Evolutionary conservation across 2,888 invertebrate species (phyloP).

Genomic region (Diploptera punctata): DNA sequence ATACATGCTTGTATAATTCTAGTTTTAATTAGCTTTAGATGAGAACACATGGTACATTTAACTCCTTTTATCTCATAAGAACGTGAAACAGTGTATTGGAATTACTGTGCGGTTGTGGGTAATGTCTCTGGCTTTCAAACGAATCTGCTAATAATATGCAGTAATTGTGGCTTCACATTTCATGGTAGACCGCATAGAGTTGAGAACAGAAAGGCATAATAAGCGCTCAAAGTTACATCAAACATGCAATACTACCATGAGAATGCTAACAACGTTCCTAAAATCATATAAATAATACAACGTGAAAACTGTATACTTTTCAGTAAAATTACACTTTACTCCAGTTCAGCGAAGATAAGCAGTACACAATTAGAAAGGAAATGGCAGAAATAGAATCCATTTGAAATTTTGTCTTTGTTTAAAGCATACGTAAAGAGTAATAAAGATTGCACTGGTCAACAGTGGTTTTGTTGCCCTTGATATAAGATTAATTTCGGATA

Average conservation of each 20-base stretch:
- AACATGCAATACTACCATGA: slow-evolving; percentile 8
- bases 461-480: too few species aligned
- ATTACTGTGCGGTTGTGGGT: slow-evolving; percentile 4
- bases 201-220: slow-evolving; percentile 9
- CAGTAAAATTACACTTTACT: too few species aligned
- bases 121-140: slow-evolving; percentile 10
- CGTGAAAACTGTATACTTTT: not conserved
- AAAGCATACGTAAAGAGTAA: too few species aligned
- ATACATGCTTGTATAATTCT: too few species aligned
- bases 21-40: too few species aligned
- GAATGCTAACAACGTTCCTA: not conserved
- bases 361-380: too few species aligned
- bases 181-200: slow-evolving; percentile 12
- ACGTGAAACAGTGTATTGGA: not conserved
- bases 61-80: not conserved
- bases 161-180: slow-evolving; percentile 16
- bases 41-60: not conserved
- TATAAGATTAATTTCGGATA: too few species aligned
- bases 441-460: too few species aligned
- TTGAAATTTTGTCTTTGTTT: too few species aligned
- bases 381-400: too few species aligned
- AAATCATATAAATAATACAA: not conserved
- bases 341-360: too few species aligned
- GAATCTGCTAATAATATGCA: slow-evolving; percentile 16
- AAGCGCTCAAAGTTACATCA: slow-evolving; percentile 17